Base-by-base conservation (phyloP, 2,113 vertebrate genomes). In the Scomber japonicus region DNA sequence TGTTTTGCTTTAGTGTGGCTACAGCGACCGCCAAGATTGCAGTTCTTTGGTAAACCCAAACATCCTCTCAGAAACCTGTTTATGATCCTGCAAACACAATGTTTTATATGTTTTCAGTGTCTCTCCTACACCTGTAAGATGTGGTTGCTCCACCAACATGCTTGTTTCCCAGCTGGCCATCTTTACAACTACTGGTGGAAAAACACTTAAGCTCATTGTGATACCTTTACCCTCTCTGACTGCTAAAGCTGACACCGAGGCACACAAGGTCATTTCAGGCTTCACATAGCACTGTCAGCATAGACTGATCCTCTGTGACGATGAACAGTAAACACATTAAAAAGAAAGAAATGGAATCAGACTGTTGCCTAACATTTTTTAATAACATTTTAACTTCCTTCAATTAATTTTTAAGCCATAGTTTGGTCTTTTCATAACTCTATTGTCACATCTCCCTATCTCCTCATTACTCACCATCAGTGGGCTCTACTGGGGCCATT, bases 401-500 rank as follows among this genome's bases (percentile, higher is more conserved):
- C 27, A 75, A 63, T 9, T 9, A 2, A 27, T 46, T 71, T 59
- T 55, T 61, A 62, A 71, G 46, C 56, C 30, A 16, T 3, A n/a
- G 45, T 49, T 44, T 5, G 11, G 3, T 55, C 61, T 51, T 2
- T 63, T 67, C 55, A 35, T 4, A 56, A n/a, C 30, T 17, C 1
- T 65, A 14, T 50, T 79, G 48, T 78, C 68, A 59, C n/a, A 9
- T 50, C 12, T 57, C 21, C 17, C 30, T 55, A 35, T 61, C 21
- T 55, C 24, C 53, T 49, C 31, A 21, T 71, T 67, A 12, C 5
- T 80, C 13, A 19, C 64, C 75, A 5, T 66, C 81, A 50, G 7
- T 51, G 14, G 35, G 24, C 44, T 70, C 78, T 19, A 4, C 30
- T 56, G 76, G 70, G 77, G 7, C 57, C 50, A 45, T 83, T 89